Base-by-base conservation (phyloP, 1,140 invertebrate species). In the Nasonia longicornis region DNA sequence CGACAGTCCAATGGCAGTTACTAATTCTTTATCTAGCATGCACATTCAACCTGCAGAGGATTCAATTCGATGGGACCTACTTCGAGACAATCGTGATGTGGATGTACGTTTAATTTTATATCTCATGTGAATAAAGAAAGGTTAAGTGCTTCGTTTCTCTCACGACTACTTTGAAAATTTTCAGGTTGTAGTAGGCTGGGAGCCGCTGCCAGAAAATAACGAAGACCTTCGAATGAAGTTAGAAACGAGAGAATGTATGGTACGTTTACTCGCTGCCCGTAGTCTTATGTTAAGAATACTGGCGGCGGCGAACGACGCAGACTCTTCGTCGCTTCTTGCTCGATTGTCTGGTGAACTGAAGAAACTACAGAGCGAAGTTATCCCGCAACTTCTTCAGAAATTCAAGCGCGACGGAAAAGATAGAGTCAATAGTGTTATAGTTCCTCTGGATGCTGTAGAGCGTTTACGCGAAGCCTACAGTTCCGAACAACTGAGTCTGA, bases 41-140 rank as follows among this genome's bases (percentile, higher is more conserved):
- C 91, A 93, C 67, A 91, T 94, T 73, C 91, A 92, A 85, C 92
- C 92, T 0, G 90, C 90, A 7, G 91, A 92, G 83, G 92, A 93
- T 87, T 88, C 90, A 29, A 91, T 91, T 38, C 85, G 89, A 74
- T 93, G 91, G 90, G 87, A 91, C 72, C 85, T 90, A 71, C 85
- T 94, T 2, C 86, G 91, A 81, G 93, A 94, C 85, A 94, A 94
- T 87, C 86, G 93, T 70, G 93, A 94, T 87, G 89, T 93, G 72
- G 88, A 90, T 83, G 88, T 91, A 86, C 6, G 77, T 11, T 52
- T 48, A 31, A 48, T 26, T 48, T 29, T 20, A 48, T 14, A 26
- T 22, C 38, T 35, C 20, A 82, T 80, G 35, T 22, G 58, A 20
- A 70, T 35, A 67, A 20, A 58, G 16, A 58, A n/a, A 14, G 0